Conservation (phyloP, 2,888 invertebrate species). For the Gryllus longicercus region DNA sequence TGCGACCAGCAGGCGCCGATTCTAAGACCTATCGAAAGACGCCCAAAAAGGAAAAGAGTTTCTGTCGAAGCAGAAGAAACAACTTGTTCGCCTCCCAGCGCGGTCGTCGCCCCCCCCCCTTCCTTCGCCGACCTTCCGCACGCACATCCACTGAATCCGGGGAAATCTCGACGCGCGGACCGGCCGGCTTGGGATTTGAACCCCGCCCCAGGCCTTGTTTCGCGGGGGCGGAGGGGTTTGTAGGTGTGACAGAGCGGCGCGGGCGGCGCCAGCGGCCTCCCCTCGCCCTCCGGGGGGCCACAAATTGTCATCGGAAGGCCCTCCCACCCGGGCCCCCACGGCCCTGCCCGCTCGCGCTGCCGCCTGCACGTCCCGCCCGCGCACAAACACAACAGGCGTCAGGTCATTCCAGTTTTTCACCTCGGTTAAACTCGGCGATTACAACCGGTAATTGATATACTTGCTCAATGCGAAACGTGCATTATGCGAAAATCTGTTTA, state of each 20-base stretch:
- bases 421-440: no score
- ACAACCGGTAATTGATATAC: no score
- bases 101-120: neutral
- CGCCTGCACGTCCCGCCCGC: no score
- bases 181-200: neutral
- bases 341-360: no score
- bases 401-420: no score
- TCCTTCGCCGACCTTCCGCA: neutral
- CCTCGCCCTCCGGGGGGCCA: neutral
- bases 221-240: neutral
- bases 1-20: no score
- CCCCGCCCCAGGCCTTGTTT: neutral
- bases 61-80: neutral
- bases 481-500: no score
- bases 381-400: no score
- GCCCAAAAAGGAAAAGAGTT: no score
- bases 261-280: neutral
- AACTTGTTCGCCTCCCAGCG: no score
- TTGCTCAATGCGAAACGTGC: no score
- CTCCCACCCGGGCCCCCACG: neutral
- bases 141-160: neutral
- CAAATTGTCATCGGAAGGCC: constrained; percentile 17
- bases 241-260: neutral
- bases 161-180: neutral
- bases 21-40: no score